These are phyloP conservation scores for Pseudorectes ferrugineus DNA, from an alignment of 2,113 vertebrate species.

Conservation along the genomic window DNA sequence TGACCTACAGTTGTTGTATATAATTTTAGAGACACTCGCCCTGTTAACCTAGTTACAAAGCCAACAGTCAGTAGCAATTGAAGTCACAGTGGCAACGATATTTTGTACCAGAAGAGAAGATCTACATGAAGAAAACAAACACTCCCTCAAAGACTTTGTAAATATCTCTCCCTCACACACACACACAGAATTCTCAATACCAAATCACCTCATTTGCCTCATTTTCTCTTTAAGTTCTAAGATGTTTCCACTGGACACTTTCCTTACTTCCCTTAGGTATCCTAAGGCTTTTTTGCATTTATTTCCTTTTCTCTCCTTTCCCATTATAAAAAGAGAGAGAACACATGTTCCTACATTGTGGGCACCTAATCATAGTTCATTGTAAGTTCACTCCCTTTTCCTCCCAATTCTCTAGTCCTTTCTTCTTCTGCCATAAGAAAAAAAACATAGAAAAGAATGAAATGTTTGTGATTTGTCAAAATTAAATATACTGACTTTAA, in stretches of 20 bases:
- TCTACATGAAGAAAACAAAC: neutral
- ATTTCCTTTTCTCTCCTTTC: neutral
- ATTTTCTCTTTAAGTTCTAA: neutral
- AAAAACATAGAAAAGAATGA: neutral
- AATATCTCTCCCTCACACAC: neutral
- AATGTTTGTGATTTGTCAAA: neutral
- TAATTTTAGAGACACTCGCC: conserved; percentile 29
- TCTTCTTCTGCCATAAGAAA: neutral
- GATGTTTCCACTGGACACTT: neutral
- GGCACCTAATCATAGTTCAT: neutral
- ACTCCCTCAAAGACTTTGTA: neutral
- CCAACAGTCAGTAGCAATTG: neutral
- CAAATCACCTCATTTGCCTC: neutral
- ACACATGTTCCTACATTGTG: neutral
- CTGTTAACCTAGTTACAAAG: conserved; percentile 38
- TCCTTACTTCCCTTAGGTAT: neutral
- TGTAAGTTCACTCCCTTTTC: neutral
- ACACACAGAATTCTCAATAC: neutral
- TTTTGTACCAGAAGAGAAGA: neutral
- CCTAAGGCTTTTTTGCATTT: neutral
- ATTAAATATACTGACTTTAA: neutral
- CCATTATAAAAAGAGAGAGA: neutral
- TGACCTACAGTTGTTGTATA: conserved; percentile 34
- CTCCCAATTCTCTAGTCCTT: neutral
- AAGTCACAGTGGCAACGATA: neutral